Base-by-base conservation (phyloP, 2,888 invertebrate species). In the Lithosia quadra region DNA sequence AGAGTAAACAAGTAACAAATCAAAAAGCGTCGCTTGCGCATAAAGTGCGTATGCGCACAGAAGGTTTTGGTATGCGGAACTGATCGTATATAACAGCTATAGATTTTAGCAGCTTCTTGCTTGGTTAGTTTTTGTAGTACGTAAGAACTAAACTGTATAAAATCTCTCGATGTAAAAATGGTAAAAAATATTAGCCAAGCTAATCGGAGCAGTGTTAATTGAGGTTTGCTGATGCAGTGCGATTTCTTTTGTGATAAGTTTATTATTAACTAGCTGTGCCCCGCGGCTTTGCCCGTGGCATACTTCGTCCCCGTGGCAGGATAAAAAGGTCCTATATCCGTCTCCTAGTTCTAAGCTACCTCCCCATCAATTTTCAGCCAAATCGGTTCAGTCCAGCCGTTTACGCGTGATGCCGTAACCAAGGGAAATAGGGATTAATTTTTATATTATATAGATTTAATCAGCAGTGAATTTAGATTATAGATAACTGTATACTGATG, bases 41-140 rank as follows among this genome's bases (percentile, higher is more conserved):
- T 28, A n/a, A 0, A 22, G 53, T 59, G 60, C 24, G 55, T 28
- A 18, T 21, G 10, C 43, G 9, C 11, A 18, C 62, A 39, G 55
- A 66, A 49, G 60, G 62, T 21, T 61, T 62, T 13, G 67, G 61
- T 61, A 67, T 67, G 67, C 67, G 67, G 67, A 67, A 67, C 28
- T 33, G 13, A 43, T 67, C 55, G 39, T 61, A 62, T 28, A 39
- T 39, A 22, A 56, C 61, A 43, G 56, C 22, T 55, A 36, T 13
- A 21, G 33, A 36, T 60, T 53, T 53, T 60, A 66, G 53, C 55
- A 61, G 28, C 61, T 66, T 53, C 55, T 66, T 66, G 60, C n/a
- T 36, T 22, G 49, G 18, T 36, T 33, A 49, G 58, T 65, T 65
- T 65, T 65, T 65, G 21, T 57, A 1, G 8, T 18, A 8, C 11